Evolutionary conservation across 2,113 vertebrate species (phyloP), one percentile per base, ranked within the genome.

Genomic region (Apaloderma vittatum): DNA sequence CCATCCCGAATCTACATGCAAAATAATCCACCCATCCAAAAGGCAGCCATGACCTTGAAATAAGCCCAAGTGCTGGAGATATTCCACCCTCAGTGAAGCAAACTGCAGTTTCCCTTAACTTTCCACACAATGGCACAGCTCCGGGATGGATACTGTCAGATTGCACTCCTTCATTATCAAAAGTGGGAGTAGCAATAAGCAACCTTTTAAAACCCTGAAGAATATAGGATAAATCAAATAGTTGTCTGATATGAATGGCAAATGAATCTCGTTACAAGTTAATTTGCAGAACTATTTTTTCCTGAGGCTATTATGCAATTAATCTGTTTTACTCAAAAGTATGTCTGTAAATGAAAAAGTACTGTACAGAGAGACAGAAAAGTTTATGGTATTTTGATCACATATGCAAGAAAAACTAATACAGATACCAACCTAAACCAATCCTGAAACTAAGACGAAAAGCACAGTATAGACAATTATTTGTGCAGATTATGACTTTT

Each of bases 401-500:
- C 40, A 58, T 20, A 68, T 17, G 10, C 76, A 67, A 90, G 37
- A 87, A 94, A 80, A 82, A 43, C 24, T 36, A 73, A 86, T 81
- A 70, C 4, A 63, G 24, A 51, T 82, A 77, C 11, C 32, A 90
- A 49, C 5, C 63, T 61, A 63, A 3, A 81, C 13, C 37, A 65
- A 54, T 12, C 6, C 37, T 76, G 49, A 73, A 78, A 61, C 46
- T 48, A 23, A 68, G 26, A 11, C 11, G 29, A 12, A 92, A 87
- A 88, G 13, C 43, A 62, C 6, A 15, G 6, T 4, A 2, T 73
- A 66, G 51, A 48, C 13, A 75, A 61, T 75, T 74, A 74, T 58
- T 94, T 93, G 79, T 72, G 24, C 51, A 73, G 29, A 68, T 45
- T 36, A 88, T 73, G 83, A 71, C 62, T 94, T 93, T 92, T 68